Conservation (phyloP, 2,888 invertebrate species). For the Plagiodera versicolora region DNA sequence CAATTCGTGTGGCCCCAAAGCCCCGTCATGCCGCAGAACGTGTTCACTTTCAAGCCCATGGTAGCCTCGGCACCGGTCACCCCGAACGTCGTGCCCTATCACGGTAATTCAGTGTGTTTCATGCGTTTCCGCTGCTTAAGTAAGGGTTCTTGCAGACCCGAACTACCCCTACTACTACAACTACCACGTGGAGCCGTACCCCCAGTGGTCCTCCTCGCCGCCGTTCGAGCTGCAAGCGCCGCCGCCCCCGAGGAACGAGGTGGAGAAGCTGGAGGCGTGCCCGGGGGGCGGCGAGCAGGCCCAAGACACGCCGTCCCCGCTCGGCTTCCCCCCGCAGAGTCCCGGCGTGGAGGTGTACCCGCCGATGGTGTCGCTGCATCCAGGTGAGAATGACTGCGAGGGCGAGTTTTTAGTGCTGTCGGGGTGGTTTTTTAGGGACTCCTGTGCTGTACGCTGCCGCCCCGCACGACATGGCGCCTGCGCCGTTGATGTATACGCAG, state of each 20-base stretch:
- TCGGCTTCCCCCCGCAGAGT: slow-evolving; percentile 19
- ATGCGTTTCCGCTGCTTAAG: no score
- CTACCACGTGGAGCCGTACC: slow-evolving; percentile 38
- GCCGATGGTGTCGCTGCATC: slow-evolving; percentile 34
- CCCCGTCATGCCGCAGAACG: slow-evolving; percentile 28
- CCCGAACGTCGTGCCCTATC: slow-evolving; percentile 42
- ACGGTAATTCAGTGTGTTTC: slow-evolving; percentile 33
- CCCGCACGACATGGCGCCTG: slow-evolving; percentile 34
- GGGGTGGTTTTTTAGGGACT: no score
- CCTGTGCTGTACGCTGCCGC: slow-evolving; percentile 36
- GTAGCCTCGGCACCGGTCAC: slow-evolving; percentile 44
- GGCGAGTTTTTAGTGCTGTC: no score
- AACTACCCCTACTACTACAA: slow-evolving; percentile 41
- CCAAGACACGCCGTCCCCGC: slow-evolving; percentile 12
- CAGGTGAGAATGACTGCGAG: slow-evolving; percentile 23
- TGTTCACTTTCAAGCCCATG: slow-evolving; percentile 39
- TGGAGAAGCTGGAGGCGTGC: slow-evolving; percentile 1
- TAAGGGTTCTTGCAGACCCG: no score
- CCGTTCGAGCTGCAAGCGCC: slow-evolving; percentile 22
- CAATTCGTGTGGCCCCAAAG: slow-evolving; percentile 38
- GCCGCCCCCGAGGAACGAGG: slow-evolving; percentile 16
- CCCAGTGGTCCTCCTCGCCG: slow-evolving; percentile 27
- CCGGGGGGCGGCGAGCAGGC: background rate
- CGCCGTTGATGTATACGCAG: slow-evolving; percentile 39
- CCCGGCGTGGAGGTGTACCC: slow-evolving; percentile 39